A percentile compares a stretch with the other conserved stretches of the same genome.
Evolutionary conservation across 2,888 invertebrate species (phyloP).

Genomic region (Tipula lateralis): DNA sequence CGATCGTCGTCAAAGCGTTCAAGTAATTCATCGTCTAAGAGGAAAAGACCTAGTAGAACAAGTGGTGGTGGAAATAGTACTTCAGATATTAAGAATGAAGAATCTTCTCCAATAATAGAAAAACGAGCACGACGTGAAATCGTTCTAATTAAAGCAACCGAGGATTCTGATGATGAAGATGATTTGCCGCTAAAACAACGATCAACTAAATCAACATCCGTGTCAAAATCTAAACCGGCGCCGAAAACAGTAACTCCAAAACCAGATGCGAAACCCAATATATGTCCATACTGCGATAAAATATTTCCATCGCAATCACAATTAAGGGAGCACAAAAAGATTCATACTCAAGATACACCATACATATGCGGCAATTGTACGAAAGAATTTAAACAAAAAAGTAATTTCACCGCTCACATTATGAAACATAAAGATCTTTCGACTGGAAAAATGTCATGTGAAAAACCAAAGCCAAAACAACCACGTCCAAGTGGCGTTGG

Average conservation of each 20-base stretch:
- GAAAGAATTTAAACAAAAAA: constrained; percentile 48
- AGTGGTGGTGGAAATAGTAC: constrained; percentile 25
- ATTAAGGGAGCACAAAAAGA: constrained; percentile 51
- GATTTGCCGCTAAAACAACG: not conserved
- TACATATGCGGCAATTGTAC: constrained; percentile 48
- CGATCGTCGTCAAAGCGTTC: not conserved
- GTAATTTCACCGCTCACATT: constrained; percentile 48
- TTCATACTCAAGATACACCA: constrained; percentile 47
- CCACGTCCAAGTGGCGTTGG: not conserved
- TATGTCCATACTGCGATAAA: constrained; percentile 50
- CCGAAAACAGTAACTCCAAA: constrained; percentile 28
- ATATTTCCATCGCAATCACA: constrained; percentile 51
- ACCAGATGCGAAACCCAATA: constrained; percentile 30
- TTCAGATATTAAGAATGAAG: not conserved
- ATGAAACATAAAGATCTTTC: constrained; percentile 44
- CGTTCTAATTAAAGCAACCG: constrained; percentile 33
- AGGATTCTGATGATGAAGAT: constrained; percentile 31
- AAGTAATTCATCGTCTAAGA: not conserved
- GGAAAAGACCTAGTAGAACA: not conserved
- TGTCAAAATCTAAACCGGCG: constrained; percentile 36
- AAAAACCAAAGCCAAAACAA: not conserved
- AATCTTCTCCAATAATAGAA: not conserved
- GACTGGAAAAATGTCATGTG: constrained; percentile 25
- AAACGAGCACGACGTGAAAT: constrained; percentile 32
- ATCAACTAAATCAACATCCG: constrained; percentile 33